Percentiles rank a stretch among this genome's conserved stretches.
Evolutionary conservation across 2,888 invertebrate species (phyloP).

Genomic region (Silvanus unidentatus): DNA sequence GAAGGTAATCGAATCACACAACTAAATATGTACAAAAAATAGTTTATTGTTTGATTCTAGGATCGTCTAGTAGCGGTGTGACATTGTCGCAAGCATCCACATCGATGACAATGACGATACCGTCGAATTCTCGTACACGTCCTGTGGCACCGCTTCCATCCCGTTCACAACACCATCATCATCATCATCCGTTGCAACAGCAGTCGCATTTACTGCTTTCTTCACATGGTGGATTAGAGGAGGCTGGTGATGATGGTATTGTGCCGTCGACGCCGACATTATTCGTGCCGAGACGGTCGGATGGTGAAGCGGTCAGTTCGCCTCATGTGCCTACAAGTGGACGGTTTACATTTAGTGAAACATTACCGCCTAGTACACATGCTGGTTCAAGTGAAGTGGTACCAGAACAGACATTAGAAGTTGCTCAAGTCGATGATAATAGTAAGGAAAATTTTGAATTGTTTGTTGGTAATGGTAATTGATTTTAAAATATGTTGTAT

Average conservation of each 20-base stretch:
- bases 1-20: conserved; percentile 46
- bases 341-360: conserved; percentile 61
- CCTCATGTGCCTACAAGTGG: conserved; percentile 65
- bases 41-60: conserved; percentile 14
- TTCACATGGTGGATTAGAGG: conserved; percentile 53
- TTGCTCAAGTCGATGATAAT: conserved; percentile 38
- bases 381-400: conserved; percentile 35
- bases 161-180: conserved; percentile 25
- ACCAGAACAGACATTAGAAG: conserved; percentile 42
- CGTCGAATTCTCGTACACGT: conserved; percentile 50
- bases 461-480: neutral
- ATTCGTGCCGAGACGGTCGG: conserved; percentile 72
- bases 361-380: conserved; percentile 34
- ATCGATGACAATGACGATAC: conserved; percentile 43
- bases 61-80: conserved; percentile 28
- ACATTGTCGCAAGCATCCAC: conserved; percentile 40
- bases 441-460: conserved; percentile 29
- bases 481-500: conserved; percentile 21
- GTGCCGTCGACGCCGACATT: conserved; percentile 88
- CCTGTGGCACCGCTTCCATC: conserved; percentile 50
- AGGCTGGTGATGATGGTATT: conserved; percentile 66
- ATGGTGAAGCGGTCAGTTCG: conserved; percentile 88
- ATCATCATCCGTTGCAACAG: conserved; percentile 25
- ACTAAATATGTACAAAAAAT: neutral
- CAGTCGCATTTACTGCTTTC: conserved; percentile 49